Conservation (phyloP, 2,113 vertebrate genomes). For the Larimichthys polyactis region DNA sequence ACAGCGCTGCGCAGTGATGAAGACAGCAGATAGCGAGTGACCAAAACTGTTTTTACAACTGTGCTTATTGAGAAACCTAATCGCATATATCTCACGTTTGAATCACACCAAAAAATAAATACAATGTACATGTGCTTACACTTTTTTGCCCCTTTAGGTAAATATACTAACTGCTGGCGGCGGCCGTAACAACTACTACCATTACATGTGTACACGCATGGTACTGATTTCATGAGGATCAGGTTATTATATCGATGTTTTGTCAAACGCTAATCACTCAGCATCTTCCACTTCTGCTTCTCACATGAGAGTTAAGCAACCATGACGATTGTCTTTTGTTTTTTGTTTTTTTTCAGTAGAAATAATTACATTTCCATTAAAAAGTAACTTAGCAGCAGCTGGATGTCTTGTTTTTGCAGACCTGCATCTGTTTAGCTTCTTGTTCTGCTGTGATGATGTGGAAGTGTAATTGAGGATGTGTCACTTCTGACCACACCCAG, state of each 20-base stretch:
- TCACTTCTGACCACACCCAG: slow-evolving; percentile 7
- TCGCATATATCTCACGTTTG: not conserved
- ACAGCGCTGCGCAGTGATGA: not conserved
- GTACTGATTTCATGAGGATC: no score
- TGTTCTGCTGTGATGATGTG: not conserved
- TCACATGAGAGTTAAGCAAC: not conserved
- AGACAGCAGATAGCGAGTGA: not conserved
- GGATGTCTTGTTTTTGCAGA: not conserved
- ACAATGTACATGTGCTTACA: not conserved
- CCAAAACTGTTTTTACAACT: not conserved
- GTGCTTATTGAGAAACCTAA: not conserved
- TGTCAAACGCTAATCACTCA: no score
- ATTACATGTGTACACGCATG: no score
- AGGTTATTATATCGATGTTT: not conserved
- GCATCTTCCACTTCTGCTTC: not conserved
- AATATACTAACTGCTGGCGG: not conserved
- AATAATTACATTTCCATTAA: not conserved
- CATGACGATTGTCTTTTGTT: not conserved
- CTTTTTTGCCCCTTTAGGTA: not conserved
- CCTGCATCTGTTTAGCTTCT: not conserved
- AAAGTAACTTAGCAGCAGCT: not conserved
- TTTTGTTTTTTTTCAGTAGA: not conserved
- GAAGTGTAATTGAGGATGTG: slow-evolving; percentile 9
- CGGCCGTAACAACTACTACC: no score
- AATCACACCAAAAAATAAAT: not conserved